Percentiles rank a stretch among this genome's conserved stretches.
Conservation (phyloP, 2,888 invertebrate species). For the Coelopa pilipes region DNA sequence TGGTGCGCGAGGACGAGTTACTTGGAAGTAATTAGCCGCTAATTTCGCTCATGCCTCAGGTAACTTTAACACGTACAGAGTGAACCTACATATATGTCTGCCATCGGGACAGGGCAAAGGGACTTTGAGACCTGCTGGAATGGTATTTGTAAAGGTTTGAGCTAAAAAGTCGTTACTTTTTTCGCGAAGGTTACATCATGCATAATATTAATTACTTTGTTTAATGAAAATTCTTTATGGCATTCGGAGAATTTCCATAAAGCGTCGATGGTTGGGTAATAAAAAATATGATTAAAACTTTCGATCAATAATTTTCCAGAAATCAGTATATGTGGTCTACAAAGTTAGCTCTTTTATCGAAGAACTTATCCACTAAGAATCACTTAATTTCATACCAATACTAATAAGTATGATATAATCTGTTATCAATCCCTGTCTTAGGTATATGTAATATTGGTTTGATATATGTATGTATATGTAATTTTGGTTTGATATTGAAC, state of each 20-base stretch:
- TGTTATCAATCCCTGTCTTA: too few relatives aligned
- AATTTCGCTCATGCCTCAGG: constrained; percentile 22
- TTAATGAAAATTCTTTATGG: neutral
- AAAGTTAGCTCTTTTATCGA: too few relatives aligned
- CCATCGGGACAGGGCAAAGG: too few relatives aligned
- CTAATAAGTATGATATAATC: too few relatives aligned
- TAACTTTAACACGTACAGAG: constrained; percentile 5
- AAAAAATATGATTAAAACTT: neutral
- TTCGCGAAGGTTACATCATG: constrained; percentile 13
- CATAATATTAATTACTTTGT: constrained; percentile 4
- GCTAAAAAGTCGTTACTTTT: constrained; percentile 5
- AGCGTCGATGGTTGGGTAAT: neutral
- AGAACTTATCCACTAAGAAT: too few relatives aligned
- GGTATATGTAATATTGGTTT: too few relatives aligned
- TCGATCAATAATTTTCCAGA: too few relatives aligned
- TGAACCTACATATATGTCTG: neutral
- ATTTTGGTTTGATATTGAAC: too few relatives aligned
- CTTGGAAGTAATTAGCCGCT: constrained; percentile 57
- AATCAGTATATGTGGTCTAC: too few relatives aligned
- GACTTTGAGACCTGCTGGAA: too few relatives aligned
- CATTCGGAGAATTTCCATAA: neutral
- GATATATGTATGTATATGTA: too few relatives aligned
- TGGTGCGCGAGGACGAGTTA: constrained; percentile 46
- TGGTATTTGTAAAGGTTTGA: neutral
- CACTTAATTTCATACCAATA: too few relatives aligned